phyloP scores from a whole-genome alignment of 2,888 invertebrate genomes.

The Phlogophora meticulosa region DNA sequence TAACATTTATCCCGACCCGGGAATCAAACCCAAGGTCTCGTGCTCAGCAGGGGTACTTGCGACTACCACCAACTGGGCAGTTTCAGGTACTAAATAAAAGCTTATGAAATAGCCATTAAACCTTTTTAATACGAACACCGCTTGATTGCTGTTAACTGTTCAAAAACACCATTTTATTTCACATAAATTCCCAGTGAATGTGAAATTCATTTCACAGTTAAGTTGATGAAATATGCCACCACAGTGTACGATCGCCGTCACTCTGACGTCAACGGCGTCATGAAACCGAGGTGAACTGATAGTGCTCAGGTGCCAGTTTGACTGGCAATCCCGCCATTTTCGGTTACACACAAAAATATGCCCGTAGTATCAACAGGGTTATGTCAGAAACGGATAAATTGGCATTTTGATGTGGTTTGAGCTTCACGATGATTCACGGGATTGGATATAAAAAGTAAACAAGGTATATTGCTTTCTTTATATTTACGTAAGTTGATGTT shows the following conservation, averaged over 20 bases:
- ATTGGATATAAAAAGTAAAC: neutral
- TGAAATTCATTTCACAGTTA: constrained; percentile 29
- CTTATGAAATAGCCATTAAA: too few species aligned
- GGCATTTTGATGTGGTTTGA: constrained; percentile 18
- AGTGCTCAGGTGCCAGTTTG: constrained; percentile 20
- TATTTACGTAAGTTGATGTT: too few species aligned
- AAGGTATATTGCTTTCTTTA: too few species aligned
- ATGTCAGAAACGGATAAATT: constrained; percentile 6
- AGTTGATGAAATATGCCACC: constrained; percentile 40
- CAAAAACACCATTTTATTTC: neutral
- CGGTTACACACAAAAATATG: constrained; percentile 32
- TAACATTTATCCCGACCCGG: too few species aligned
- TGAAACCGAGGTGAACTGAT: constrained; percentile 33
- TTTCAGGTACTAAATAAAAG: too few species aligned
- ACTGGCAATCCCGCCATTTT: constrained; percentile 33
- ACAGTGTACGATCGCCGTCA: constrained; percentile 31
- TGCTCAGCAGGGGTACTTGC: too few species aligned
- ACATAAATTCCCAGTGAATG: constrained; percentile 6
- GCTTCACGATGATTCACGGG: neutral
- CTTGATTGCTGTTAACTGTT: neutral
- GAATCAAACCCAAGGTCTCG: too few species aligned
- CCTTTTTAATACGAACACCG: neutral
- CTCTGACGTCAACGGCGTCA: constrained; percentile 40
- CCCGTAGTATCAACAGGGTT: constrained; percentile 5
- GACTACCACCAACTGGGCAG: too few species aligned